Evolutionary conservation across 2,113 vertebrate genomes (phyloP), one percentile per base, ranked within the genome.

Genomic region (Candoia aspera): DNA sequence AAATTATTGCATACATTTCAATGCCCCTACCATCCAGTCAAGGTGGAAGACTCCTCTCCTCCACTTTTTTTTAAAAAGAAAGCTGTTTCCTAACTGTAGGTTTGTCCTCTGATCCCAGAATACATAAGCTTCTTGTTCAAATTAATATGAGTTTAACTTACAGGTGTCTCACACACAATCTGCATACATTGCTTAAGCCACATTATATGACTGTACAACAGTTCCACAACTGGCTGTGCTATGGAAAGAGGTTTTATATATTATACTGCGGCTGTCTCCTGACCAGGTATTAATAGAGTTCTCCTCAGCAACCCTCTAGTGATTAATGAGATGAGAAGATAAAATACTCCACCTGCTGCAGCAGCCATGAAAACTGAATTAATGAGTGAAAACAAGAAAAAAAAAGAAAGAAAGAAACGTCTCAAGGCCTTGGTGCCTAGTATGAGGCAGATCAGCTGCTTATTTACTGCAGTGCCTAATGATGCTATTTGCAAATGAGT

Each of bases 281-380:
- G 95, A 94, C 92, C 94, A 96, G 89, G 91, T 97, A 97, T 97
- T 97, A 97, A 97, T 94, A 97, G 94, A 96, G 73, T 95, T 96
- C 95, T 96, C 94, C 94, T 97, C 94, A 94, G 96, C 95, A 97
- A 95, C 59, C 57, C 90, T 91, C 92, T 95, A 95, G 54, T 97
- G 96, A 98, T 97, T 97, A 98, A 98, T 97, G 96, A 97, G 93
- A 96, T 96, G 93, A 96, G 95, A 97, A 97, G 95, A 97, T 93
- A 96, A 97, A 98, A 96, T 96, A 93, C 90, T 95, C 93, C 96
- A 97, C 96, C 96, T 98, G 95, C 95, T 95, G 92, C 91, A 97
- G 89, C 89, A 97, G 89, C 87, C 91, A 92, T 92, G 94, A 96
- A 97, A 97, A 94, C 10, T 89, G 92, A 97, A 97, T 96, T 97